Evolutionary conservation across 2,888 invertebrate genomes (phyloP).

Genomic region (Meandrusa payeni): DNA sequence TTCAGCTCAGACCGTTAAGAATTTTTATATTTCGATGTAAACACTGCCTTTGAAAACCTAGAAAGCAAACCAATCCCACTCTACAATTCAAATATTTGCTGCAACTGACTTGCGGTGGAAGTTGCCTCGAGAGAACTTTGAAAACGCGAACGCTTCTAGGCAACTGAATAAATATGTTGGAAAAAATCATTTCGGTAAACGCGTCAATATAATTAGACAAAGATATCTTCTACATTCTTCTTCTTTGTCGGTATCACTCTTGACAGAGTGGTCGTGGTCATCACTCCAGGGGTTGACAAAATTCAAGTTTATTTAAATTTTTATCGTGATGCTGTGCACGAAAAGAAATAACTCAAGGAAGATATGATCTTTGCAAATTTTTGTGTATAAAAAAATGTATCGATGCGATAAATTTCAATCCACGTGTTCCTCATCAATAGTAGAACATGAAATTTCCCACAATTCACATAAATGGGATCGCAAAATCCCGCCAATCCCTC

Average conservation of each 20-base stretch:
- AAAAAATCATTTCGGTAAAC: slow-evolving; percentile 21
- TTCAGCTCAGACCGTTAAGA: slow-evolving; percentile 39
- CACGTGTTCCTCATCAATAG: slow-evolving; percentile 11
- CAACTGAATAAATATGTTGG: slow-evolving; percentile 35
- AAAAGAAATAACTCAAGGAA: no score
- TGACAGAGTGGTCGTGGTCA: no score
- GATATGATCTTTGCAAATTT: no score
- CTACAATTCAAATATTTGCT: slow-evolving; percentile 76
- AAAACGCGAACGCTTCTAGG: slow-evolving; percentile 34
- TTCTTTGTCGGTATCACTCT: no score
- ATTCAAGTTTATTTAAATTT: no score
- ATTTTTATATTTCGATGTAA: slow-evolving; percentile 68
- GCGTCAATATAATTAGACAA: slow-evolving; percentile 30
- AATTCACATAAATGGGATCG: slow-evolving; percentile 5
- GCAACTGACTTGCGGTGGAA: slow-evolving; percentile 64
- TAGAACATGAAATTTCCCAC: slow-evolving; percentile 5
- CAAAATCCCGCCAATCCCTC: slow-evolving; percentile 8
- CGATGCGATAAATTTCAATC: slow-evolving; percentile 1
- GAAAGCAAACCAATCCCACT: slow-evolving; percentile 75
- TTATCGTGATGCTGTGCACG: no score
- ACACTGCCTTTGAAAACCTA: slow-evolving; percentile 61
- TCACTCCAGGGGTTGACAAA: no score
- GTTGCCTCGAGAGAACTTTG: slow-evolving; percentile 54
- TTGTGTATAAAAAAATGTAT: no score
- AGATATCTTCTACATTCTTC: no score